Evolutionary conservation across 2,113 vertebrate species (phyloP), one percentile per base, ranked within the genome.

Genomic region (Tricholaema leucomelas): DNA sequence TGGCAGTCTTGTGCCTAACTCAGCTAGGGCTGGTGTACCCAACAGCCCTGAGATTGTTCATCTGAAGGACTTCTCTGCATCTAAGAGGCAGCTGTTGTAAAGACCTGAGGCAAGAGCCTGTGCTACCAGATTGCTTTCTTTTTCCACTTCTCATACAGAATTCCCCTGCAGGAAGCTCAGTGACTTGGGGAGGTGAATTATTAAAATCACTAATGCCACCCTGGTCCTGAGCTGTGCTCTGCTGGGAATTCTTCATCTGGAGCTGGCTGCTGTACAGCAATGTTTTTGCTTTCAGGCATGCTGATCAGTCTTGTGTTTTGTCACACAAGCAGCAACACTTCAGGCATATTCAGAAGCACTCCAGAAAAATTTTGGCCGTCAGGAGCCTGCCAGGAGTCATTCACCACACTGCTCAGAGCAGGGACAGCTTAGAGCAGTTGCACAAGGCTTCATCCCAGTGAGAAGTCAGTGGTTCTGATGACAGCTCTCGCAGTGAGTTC

Each of bases 1-100:
- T 15, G 11, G 59, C 12, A 30, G 15, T 12, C 69, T 27, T 61
- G 10, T 5, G 69, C 13, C 4, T 8, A 10, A 54, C 21, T 48
- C 4, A 27, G 74, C 71, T 36, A 3, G 40, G 67, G 85, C 87
- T 28, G 7, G 9, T 10, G 80, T 48, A 6, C 28, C 44, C 30
- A 14, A 0, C 4, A 0, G 46, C 76, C 40, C 46, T 2, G 28
- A 48, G 44, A 12, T 27, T 16, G 0, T 4, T 35, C 14, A 5
- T n/a, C 54, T 54, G 66, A 58, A 63, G 69, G 33, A 38, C 17
- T 19, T 33, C 12, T 27, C 21, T 30, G 19, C 1, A 0, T 20
- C 42, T 4, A 4, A 9, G 48, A 18, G 66, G 3, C 0, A 48
- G 64, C 54, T 60, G 6, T 8, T 42, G 14, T n/a, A 21, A 74